A percentile compares a stretch with the other conserved stretches of the same genome.
Conservation (phyloP, 2,888 invertebrate species). For the Rhorus exstirpatorius region DNA sequence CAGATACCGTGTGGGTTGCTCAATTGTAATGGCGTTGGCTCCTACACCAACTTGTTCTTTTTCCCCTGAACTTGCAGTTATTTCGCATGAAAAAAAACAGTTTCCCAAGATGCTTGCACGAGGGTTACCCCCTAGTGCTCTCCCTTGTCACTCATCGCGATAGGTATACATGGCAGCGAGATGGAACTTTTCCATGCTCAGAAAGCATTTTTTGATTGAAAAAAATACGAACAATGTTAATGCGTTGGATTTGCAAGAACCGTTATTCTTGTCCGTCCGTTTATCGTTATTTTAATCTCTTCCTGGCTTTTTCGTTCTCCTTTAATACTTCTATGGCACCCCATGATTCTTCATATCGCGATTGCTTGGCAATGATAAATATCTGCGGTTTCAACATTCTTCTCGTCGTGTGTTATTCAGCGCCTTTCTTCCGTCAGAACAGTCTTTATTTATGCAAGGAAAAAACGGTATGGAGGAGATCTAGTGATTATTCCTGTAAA, state of each 20-base stretch:
- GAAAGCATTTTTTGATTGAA: not conserved
- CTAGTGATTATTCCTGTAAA: no score
- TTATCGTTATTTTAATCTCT: not conserved
- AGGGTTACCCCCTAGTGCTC: no score
- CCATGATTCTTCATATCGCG: not conserved
- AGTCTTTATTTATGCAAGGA: no score
- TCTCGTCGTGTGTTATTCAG: not conserved
- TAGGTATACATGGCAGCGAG: no score
- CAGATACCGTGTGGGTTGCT: not conserved
- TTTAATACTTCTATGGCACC: not conserved
- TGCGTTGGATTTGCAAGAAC: no score
- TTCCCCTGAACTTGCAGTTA: not conserved
- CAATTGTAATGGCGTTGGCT: slow-evolving; percentile 3
- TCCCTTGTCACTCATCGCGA: no score
- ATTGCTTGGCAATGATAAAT: no score
- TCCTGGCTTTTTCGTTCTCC: not conserved
- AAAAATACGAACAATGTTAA: not conserved
- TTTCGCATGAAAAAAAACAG: no score
- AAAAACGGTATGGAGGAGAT: no score
- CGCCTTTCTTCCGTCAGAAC: slow-evolving; percentile 6
- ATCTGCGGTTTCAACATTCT: no score
- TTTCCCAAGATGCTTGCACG: no score
- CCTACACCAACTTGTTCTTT: slow-evolving; percentile 1
- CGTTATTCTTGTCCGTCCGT: no score
- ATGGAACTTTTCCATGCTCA: not conserved